Base-by-base conservation (phyloP, 2,113 vertebrate genomes). In the Pavo muticus region DNA sequence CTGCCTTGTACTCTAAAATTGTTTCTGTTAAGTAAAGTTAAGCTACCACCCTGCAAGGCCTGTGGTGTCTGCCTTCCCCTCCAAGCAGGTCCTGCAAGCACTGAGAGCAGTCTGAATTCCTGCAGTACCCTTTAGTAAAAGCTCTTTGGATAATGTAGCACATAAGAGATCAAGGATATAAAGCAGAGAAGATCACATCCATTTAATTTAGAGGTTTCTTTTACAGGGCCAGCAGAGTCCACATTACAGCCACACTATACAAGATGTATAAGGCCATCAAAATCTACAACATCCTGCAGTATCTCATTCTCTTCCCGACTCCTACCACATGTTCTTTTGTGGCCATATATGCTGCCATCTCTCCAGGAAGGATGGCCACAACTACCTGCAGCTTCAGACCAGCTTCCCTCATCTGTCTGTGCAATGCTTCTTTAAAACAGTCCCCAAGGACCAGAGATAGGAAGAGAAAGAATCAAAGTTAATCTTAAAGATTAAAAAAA, bases 261-360 rank as follows among this genome's bases (percentile, higher is more conserved):
- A 59, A 59, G 56, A 59, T 59, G 11, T n/a, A 59, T n/a, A n/a
- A n/a, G 56, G 32, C 32, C 56, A 59, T 59, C 56, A 59, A 59
- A 59, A n/a, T 59, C 30, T 59, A 59, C 56, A 78, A 0, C 70
- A 78, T 44, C 32, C 1, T 12, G 7, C 25, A 50, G 21, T 27
- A 52, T 42, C 47, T 48, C 25, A 0, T 90, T 81, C 21, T 84
- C 83, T 88, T 69, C 39, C 57, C 60, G 3, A 6, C 11, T 90
- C 37, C 72, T 63, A 65, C 13, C 24, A 44, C 23, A 18, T 1
- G 5, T 48, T 35, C 13, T 59, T 94, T 68, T 74, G 39, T 6
- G 3, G 27, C 10, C 2, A 2, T 37, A 37, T 23, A 35, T 61
- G 77, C 0, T 0, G 25, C 24, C 30, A 50, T 27, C 84, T 71